Evolutionary conservation across 2,888 invertebrate species (phyloP).

Genomic region (Cactoblastis cactorum): DNA sequence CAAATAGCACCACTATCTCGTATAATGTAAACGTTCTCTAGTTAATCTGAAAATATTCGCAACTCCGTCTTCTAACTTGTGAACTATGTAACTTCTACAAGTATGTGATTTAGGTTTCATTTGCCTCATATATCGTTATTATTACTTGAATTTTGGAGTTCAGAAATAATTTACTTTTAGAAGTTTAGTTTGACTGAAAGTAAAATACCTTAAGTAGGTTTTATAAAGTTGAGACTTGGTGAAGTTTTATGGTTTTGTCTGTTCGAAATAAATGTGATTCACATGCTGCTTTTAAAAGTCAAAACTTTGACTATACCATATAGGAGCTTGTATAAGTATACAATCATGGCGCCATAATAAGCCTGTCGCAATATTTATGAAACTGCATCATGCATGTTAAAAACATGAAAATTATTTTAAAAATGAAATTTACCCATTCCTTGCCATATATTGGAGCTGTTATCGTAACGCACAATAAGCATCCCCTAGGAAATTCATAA

Average conservation of each 20-base stretch:
- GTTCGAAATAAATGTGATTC: too few species aligned
- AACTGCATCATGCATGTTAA: too few species aligned
- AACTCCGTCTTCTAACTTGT: constrained; percentile 23
- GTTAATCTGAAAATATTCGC: constrained; percentile 63
- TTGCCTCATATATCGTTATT: constrained; percentile 7
- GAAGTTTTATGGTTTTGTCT: background rate
- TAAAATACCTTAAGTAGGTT: background rate
- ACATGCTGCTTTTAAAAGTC: too few species aligned
- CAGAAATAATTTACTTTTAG: background rate
- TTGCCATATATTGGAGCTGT: constrained; percentile 48
- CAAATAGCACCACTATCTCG: constrained; percentile 60
- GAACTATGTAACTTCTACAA: constrained; percentile 15
- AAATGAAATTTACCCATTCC: too few species aligned
- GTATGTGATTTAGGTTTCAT: constrained; percentile 14
- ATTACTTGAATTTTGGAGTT: constrained; percentile 1
- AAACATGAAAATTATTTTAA: constrained; percentile 25
- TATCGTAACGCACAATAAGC: constrained; percentile 51
- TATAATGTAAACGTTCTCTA: constrained; percentile 61
- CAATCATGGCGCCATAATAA: too few species aligned
- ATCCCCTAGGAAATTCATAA: constrained; percentile 69
- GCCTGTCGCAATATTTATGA: too few species aligned
- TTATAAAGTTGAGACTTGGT: background rate
- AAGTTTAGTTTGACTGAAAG: background rate
- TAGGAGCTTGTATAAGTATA: too few species aligned
- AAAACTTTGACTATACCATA: too few species aligned